Evolutionary conservation across 2,888 invertebrate species (phyloP).

Genomic region (Polymixis lichenea): DNA sequence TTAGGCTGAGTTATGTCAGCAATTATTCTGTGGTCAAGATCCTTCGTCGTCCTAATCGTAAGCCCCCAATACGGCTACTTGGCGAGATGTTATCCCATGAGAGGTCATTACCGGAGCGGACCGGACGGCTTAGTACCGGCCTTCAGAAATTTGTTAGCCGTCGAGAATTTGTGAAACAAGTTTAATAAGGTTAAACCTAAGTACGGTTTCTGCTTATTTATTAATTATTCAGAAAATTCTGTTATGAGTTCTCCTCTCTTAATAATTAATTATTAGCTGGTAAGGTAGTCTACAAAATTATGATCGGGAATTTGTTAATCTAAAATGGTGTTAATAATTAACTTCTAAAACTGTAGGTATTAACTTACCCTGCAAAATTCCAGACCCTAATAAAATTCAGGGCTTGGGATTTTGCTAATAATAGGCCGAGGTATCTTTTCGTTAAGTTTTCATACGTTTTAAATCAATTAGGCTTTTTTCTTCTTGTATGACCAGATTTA

Average conservation of each 20-base stretch:
- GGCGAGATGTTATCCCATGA: slow-evolving; percentile 55
- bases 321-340: slow-evolving; percentile 35
- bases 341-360: slow-evolving; percentile 16
- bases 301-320: slow-evolving; percentile 42
- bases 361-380: slow-evolving; percentile 33
- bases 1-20: slow-evolving; percentile 61
- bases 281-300: slow-evolving; percentile 28
- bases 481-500: not conserved
- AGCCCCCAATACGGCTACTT: slow-evolving; percentile 31
- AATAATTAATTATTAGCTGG: slow-evolving; percentile 39
- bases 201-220: slow-evolving; percentile 30
- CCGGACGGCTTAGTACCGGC: slow-evolving; percentile 18
- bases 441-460: not conserved
- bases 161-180: slow-evolving; percentile 29
- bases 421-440: not conserved
- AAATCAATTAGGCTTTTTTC: not conserved
- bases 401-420: not conserved
- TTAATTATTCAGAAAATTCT: slow-evolving; percentile 27
- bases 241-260: slow-evolving; percentile 11
- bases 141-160: slow-evolving; percentile 28
- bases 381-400: slow-evolving; percentile 19
- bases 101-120: slow-evolving; percentile 65
- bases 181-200: slow-evolving; percentile 28
- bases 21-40: slow-evolving; percentile 62
- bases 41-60: slow-evolving; percentile 59